phyloP scores from a whole-genome alignment of 2,888 invertebrate genomes.

The Lumbricus terrestris region DNA sequence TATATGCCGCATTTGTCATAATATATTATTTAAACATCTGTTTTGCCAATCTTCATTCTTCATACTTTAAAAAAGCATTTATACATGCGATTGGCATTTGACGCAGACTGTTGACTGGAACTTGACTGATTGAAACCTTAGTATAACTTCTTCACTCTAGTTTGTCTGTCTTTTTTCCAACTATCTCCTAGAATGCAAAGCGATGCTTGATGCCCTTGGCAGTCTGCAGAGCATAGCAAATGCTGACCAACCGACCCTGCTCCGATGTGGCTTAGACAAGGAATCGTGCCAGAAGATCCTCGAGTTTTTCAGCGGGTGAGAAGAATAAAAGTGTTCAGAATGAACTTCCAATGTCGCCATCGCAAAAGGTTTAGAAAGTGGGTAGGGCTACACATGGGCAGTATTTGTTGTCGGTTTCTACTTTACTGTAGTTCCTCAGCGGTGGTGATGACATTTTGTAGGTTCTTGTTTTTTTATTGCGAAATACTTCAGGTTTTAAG shows the following conservation, averaged over 20 bases:
- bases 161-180: neutral
- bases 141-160: neutral
- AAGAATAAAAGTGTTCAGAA: neutral
- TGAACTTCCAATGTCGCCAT: neutral
- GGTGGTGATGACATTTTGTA: neutral
- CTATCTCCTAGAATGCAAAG: neutral
- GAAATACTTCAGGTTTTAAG: neutral
- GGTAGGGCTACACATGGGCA: too few relatives aligned
- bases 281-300: neutral
- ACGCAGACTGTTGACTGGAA: neutral
- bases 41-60: neutral
- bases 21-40: too few relatives aligned
- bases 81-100: neutral
- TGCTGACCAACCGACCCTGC: neutral
- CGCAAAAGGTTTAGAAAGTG: neutral
- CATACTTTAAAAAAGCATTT: neutral
- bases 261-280: neutral
- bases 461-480: neutral
- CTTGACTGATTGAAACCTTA: neutral
- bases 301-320: neutral
- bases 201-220: slow-evolving; percentile 6
- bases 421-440: neutral
- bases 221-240: neutral
- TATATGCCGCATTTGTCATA: too few relatives aligned
- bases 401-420: neutral